A percentile compares a stretch with the other conserved stretches of the same genome.
Conservation (phyloP, 2,888 invertebrate species). For the Corythucha ciliata region DNA sequence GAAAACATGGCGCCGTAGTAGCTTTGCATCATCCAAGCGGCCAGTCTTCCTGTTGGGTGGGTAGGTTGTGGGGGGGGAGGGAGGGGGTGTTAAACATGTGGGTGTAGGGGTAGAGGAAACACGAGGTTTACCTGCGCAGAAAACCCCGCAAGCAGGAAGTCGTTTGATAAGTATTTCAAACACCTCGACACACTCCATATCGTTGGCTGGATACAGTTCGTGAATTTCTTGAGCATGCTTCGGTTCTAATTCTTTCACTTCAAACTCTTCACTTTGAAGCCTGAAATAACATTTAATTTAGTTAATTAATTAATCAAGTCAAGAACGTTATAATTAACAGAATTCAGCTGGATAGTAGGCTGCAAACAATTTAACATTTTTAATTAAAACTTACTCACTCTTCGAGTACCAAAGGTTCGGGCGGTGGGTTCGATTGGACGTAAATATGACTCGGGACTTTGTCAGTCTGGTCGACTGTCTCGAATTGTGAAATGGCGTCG, state of each 20-base stretch:
- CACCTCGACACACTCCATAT: conserved; percentile 75
- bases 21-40: conserved; percentile 86
- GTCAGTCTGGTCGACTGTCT: conserved; percentile 54
- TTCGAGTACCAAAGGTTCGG: conserved; percentile 50
- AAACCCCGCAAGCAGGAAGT: conserved; percentile 72
- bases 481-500: conserved; percentile 65
- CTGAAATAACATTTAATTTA: conserved; percentile 42
- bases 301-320: not conserved
- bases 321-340: not conserved
- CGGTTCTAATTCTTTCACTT: conserved; percentile 63
- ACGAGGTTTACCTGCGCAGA: conserved; percentile 44
- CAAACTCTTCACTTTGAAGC: conserved; percentile 52
- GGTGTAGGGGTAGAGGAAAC: too few species aligned
- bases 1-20: conserved; percentile 89
- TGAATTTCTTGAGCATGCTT: conserved; percentile 74
- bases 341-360: not conserved
- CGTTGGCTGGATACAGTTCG: conserved; percentile 78
- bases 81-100: too few species aligned
- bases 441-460: conserved; percentile 73
- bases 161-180: conserved; percentile 69
- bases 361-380: not conserved
- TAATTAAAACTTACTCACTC: conserved; percentile 44
- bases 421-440: conserved; percentile 57
- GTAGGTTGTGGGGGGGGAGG: too few species aligned
- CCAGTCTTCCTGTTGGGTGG: conserved; percentile 52